phyloP scores from a whole-genome alignment of 2,888 invertebrate genomes.

The Neocrepidodera transversa region DNA sequence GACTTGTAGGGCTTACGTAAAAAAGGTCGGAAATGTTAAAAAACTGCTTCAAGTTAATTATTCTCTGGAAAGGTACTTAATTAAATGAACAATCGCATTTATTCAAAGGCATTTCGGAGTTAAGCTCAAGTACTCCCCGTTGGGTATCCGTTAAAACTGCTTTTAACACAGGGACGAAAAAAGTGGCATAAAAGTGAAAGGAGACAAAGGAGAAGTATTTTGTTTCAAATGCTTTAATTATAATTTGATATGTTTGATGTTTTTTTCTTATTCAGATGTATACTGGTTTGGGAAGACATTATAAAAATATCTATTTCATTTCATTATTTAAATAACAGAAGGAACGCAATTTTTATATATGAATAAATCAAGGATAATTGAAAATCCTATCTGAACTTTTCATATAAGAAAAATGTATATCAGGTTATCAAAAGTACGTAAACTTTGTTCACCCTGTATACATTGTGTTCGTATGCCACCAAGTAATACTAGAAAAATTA shows the following conservation, averaged over 20 bases:
- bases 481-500: no score
- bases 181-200: neutral
- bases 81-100: conserved; percentile 52
- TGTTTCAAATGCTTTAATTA: neutral
- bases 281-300: no score
- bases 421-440: no score
- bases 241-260: neutral
- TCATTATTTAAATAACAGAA: no score
- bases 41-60: conserved; percentile 47
- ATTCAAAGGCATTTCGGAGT: conserved; percentile 42
- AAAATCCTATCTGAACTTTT: no score
- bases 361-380: no score
- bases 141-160: conserved; percentile 30
- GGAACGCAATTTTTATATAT: no score
- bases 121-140: conserved; percentile 20
- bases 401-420: no score
- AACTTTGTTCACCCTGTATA: no score
- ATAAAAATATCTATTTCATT: no score
- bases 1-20: conserved; percentile 18
- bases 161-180: neutral
- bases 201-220: conserved; percentile 1
- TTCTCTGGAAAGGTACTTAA: conserved; percentile 48
- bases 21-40: conserved; percentile 37
- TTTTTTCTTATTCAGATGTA: no score
- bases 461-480: no score